Percentiles rank a stretch among this genome's conserved stretches.
Evolutionary conservation across 2,113 vertebrate species (phyloP).

Genomic region (Menidia beryllina): DNA sequence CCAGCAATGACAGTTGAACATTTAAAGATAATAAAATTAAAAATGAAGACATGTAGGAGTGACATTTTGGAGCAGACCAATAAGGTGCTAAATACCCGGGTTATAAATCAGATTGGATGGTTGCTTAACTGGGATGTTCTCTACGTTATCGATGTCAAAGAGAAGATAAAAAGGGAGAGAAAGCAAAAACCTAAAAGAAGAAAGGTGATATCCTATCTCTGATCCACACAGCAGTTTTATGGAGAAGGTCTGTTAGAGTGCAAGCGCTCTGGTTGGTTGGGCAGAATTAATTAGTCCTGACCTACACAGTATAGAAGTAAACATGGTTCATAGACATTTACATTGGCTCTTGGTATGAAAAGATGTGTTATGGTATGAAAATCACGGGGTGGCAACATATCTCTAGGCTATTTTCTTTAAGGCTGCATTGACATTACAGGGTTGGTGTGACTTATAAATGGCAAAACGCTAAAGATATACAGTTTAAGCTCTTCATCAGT

Average conservation of each 20-base stretch:
- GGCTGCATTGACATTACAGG: too few species aligned
- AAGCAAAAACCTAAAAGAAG: not conserved
- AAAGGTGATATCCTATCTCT: conserved; percentile 19
- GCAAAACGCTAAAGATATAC: too few species aligned
- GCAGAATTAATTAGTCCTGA: not conserved
- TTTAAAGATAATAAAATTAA: not conserved
- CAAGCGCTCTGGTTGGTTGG: not conserved
- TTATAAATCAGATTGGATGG: not conserved
- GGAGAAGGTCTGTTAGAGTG: conserved; percentile 17
- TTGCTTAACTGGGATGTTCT: not conserved
- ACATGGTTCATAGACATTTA: not conserved
- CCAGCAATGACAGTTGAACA: not conserved
- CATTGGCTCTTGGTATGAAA: too few species aligned
- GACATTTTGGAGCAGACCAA: not conserved
- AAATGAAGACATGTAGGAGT: not conserved
- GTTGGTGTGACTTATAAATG: too few species aligned
- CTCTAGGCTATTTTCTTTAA: too few species aligned
- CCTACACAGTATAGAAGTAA: not conserved
- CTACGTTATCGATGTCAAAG: not conserved
- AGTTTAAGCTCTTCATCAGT: too few species aligned
- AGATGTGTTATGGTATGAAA: too few species aligned
- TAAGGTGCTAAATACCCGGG: not conserved
- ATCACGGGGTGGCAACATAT: too few species aligned
- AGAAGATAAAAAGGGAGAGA: not conserved
- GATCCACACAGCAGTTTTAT: conserved; percentile 19